A percentile compares a stretch with the other conserved stretches of the same genome.
phyloP scores from a whole-genome alignment of 2,113 vertebrate species.

The Hystrix cristata region DNA sequence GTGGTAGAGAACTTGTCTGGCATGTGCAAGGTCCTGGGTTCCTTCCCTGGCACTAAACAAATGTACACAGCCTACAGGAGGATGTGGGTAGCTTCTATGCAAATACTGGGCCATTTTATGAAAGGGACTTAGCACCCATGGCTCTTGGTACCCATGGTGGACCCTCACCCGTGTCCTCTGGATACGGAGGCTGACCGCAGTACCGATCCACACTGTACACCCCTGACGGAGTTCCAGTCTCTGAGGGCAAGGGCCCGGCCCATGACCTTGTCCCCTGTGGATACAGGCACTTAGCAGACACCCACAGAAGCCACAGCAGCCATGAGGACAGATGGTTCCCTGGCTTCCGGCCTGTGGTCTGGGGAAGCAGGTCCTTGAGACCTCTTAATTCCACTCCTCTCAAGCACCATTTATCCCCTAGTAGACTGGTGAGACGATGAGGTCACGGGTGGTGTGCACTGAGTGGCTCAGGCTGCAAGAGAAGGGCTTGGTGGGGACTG shows the following conservation, averaged over 20 bases:
- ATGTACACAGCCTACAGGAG: too few relatives aligned
- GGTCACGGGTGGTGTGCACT: background rate
- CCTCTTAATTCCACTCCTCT: background rate
- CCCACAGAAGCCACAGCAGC: accelerated
- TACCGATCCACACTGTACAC: background rate
- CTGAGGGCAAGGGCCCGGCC: background rate
- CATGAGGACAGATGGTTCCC: background rate
- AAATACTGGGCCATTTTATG: background rate
- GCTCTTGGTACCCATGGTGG: too few relatives aligned
- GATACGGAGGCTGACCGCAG: background rate
- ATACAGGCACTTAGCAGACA: background rate
- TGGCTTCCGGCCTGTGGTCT: background rate
- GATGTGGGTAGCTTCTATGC: too few relatives aligned
- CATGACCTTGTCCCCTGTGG: background rate
- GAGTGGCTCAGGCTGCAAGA: background rate
- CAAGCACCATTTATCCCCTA: background rate
- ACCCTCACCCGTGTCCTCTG: too few relatives aligned
- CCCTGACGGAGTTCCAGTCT: background rate
- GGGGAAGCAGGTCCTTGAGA: background rate
- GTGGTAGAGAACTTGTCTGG: background rate
- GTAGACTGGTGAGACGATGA: background rate
- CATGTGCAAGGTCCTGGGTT: background rate
- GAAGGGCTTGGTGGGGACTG: background rate
- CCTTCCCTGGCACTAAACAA: too few relatives aligned
- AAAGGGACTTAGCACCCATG: too few relatives aligned